Percentiles rank a stretch among this genome's conserved stretches.
phyloP scores from a whole-genome alignment of 2,888 invertebrate species.

The Pyrrhosoma nymphula region DNA sequence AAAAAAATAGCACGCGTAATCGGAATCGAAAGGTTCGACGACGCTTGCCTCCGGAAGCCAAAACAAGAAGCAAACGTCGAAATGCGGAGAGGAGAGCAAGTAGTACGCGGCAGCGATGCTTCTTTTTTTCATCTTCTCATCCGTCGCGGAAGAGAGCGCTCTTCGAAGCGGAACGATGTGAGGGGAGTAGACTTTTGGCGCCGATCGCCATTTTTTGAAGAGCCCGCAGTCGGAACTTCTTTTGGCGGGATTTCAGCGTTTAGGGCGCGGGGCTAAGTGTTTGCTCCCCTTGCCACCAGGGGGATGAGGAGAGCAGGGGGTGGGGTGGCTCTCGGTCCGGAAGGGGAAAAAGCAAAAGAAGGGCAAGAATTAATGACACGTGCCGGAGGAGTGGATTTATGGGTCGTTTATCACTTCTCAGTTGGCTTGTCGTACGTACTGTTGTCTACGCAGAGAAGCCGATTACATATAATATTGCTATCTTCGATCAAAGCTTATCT shows the following conservation, averaged over 20 bases:
- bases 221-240: neutral
- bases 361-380: conserved; percentile 18
- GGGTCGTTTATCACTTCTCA: neutral
- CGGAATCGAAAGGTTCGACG: too few relatives aligned
- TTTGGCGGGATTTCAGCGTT: conserved; percentile 16
- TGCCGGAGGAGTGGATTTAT: neutral
- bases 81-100: too few relatives aligned
- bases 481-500: neutral
- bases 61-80: too few relatives aligned
- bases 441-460: neutral
- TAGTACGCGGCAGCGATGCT: too few relatives aligned
- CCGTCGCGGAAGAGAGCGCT: neutral
- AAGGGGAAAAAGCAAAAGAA: neutral
- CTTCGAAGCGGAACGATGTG: neutral
- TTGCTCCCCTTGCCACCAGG: neutral
- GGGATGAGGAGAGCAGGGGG: neutral
- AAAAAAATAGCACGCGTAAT: too few relatives aligned
- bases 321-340: neutral
- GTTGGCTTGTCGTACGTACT: neutral
- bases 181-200: neutral
- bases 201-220: neutral
- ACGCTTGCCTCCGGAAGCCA: too few relatives aligned
- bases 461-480: neutral
- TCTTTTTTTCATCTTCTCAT: neutral
- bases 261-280: conserved; percentile 10